These are phyloP conservation scores for Xiphophorus maculatus DNA, from an alignment of 2,113 vertebrate genomes.

Conservation along the genomic window DNA sequence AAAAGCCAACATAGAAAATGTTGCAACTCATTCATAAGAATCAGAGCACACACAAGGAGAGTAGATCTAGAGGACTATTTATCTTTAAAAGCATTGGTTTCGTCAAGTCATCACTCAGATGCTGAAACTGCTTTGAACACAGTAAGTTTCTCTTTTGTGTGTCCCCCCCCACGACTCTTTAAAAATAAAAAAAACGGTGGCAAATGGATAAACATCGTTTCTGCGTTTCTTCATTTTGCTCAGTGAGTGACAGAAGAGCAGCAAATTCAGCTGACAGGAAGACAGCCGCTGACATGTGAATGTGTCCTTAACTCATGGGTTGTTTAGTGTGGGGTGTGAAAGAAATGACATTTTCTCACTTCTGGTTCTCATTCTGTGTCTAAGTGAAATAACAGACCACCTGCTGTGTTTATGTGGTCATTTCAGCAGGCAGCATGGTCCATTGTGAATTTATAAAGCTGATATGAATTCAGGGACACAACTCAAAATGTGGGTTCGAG, in stretches of 20 bases:
- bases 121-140: background rate
- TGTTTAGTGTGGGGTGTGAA: background rate
- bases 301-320: background rate
- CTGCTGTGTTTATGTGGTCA: background rate
- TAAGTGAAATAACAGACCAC: background rate
- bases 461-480: background rate
- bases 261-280: background rate
- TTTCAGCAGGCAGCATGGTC: background rate
- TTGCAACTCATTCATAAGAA: too few relatives aligned
- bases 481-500: background rate
- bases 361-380: background rate
- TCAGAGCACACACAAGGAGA: too few relatives aligned
- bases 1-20: too few relatives aligned
- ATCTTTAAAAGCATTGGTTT: too few relatives aligned
- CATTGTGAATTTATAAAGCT: background rate
- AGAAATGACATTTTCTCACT: background rate
- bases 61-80: too few relatives aligned
- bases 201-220: background rate
- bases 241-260: background rate
- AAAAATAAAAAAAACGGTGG: too few relatives aligned
- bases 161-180: too few relatives aligned
- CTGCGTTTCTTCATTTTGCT: background rate
- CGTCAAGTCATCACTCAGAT: too few relatives aligned
- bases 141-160: background rate
- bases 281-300: conserved; percentile 5